A percentile compares a stretch with the other conserved stretches of the same genome.
Evolutionary conservation across 2,888 invertebrate genomes (phyloP).

Genomic region (Caenorhabditis sinica): DNA sequence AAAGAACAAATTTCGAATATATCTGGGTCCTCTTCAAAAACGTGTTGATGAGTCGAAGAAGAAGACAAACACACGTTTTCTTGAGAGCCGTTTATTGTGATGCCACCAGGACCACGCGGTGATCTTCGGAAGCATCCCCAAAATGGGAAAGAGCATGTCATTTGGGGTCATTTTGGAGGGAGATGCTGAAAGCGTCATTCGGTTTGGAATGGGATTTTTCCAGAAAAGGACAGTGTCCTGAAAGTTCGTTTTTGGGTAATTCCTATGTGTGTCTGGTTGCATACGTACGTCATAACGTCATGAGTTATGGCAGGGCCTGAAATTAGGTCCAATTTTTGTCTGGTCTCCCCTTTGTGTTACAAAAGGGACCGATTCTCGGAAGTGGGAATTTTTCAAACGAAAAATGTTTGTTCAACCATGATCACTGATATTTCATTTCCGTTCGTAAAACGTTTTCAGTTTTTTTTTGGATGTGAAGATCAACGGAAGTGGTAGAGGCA

Average conservation of each 20-base stretch:
- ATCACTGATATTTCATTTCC: too few species aligned
- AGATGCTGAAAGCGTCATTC: neutral
- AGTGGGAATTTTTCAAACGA: neutral
- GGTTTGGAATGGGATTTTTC: neutral
- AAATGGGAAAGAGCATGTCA: neutral
- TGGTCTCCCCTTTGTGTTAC: too few species aligned
- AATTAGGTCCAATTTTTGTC: too few species aligned
- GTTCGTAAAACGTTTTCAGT: too few species aligned
- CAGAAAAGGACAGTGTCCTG: neutral
- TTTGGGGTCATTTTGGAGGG: neutral
- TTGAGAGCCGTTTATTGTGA: slow-evolving; percentile 49
- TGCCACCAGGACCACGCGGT: slow-evolving; percentile 16
- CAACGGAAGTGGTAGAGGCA: neutral
- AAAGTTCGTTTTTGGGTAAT: neutral
- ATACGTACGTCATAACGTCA: too few species aligned
- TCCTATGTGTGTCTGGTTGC: too few species aligned
- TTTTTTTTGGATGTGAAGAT: neutral
- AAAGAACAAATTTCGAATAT: slow-evolving; percentile 58
- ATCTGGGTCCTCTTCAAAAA: slow-evolving; percentile 55
- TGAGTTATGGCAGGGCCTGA: too few species aligned
- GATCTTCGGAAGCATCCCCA: slow-evolving; percentile 20
- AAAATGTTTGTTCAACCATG: neutral
- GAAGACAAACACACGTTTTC: slow-evolving; percentile 47
- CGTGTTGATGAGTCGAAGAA: slow-evolving; percentile 42
- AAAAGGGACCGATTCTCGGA: too few species aligned